Evolutionary conservation across 2,797 vertebrate species (phyloP), one percentile per base, ranked within the genome.

Genomic region (Microchirus variegatus): DNA sequence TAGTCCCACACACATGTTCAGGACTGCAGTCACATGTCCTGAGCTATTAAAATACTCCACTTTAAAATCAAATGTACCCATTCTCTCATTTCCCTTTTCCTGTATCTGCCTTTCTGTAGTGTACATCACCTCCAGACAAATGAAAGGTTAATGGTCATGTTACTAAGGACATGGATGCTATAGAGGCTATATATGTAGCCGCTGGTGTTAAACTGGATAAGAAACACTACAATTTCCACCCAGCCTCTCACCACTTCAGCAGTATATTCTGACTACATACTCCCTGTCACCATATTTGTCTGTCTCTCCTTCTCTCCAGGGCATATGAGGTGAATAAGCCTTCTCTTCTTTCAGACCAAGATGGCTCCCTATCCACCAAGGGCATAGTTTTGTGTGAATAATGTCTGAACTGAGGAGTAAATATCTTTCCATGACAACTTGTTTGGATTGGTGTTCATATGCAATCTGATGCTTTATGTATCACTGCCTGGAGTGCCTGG

Each of bases 381-480:
- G 88, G 75, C 86, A 76, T 83, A 62, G 67, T 75, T 82, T 63
- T 80, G 72, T 85, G 84, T 91, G 88, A 93, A 90, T 90, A 86
- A 91, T 88, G 79, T 87, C 86, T 77, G 53, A 83, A 83, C 50
- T 5, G 62, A 85, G 85, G 81, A 82, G 85, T 91, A 87, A 91
- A 91, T 91, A 91, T 89, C 76, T 81, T 64, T 65, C 53, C 47
- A 53, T 91, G 91, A 91, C 87, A 90, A 89, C 83, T 77, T 90
- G 87, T 92, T 92, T 91, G 89, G 86, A 89, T 84, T 84, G 82
- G 76, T 82, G 65, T 82, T 85, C 74, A 81, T 75, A 68, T 86
- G 84, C 80, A 87, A 89, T 90, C 74, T 67, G 79, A 90, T 84
- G 82, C 83, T 82, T 80, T 80, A 79, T 84, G 83, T 76, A 78